A percentile compares a stretch with the other conserved stretches of the same genome.
These are phyloP conservation scores for Cherax destructor DNA, from an alignment of 1,140 invertebrate species.

Conservation along the genomic window DNA sequence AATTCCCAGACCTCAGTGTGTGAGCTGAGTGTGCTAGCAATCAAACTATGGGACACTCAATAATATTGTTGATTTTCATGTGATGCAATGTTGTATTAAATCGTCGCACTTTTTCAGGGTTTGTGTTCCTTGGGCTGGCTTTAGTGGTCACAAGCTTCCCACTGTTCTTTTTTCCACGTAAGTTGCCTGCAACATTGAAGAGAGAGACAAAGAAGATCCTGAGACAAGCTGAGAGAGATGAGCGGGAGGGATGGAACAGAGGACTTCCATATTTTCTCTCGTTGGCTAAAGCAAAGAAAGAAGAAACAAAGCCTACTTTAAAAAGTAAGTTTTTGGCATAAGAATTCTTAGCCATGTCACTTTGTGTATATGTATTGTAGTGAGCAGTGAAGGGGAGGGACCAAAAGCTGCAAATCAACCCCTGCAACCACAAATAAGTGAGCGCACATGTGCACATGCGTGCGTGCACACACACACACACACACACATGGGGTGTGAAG, in stretches of 20 bases:
- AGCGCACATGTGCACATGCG: no score
- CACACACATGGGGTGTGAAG: no score
- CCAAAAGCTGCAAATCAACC: no score
- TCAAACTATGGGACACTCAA: no score
- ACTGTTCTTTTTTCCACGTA: slow-evolving; percentile 48
- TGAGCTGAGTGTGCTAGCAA: no score
- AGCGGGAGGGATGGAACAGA: slow-evolving; percentile 10
- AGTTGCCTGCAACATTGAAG: slow-evolving; percentile 46
- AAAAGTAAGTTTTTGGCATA: slow-evolving; percentile 16
- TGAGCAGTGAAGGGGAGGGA: background rate
- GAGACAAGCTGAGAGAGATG: slow-evolving; percentile 31
- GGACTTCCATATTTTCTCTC: slow-evolving; percentile 5
- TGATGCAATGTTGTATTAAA: no score
- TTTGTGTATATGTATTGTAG: background rate
- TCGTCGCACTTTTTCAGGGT: background rate
- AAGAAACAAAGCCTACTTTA: slow-evolving; percentile 2
- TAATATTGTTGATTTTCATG: no score
- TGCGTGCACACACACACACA: no score
- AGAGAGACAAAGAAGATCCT: slow-evolving; percentile 40
- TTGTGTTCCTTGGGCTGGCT: slow-evolving; percentile 27
- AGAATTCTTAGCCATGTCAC: background rate
- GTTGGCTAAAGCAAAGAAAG: slow-evolving; percentile 23
- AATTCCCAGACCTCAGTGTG: no score
- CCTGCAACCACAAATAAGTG: no score
- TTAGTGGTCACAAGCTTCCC: background rate